Percentiles rank a stretch among this genome's conserved stretches.
These are phyloP conservation scores for Camponotus vicinus DNA, from an alignment of 1,140 invertebrate species.

Conservation along the genomic window DNA sequence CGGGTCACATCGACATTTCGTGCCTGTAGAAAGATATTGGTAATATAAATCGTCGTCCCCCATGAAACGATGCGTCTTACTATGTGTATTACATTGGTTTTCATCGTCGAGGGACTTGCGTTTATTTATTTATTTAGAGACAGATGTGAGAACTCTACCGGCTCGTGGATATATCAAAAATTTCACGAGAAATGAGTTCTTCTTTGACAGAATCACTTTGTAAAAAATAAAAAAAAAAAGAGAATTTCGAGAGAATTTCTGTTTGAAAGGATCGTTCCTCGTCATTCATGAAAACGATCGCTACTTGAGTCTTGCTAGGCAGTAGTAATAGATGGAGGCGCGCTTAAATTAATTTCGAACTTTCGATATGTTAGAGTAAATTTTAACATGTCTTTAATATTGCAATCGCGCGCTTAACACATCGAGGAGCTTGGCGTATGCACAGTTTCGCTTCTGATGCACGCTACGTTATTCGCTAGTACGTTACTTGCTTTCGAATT, in stretches of 20 bases:
- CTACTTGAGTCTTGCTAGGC: slow-evolving; percentile 9
- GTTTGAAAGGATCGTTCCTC: background rate
- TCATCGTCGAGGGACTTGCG: slow-evolving; percentile 35
- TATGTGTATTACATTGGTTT: slow-evolving; percentile 38
- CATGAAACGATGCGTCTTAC: slow-evolving; percentile 31
- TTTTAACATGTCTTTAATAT: slow-evolving; percentile 57
- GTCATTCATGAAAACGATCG: slow-evolving; percentile 7
- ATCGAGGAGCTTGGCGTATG: slow-evolving; percentile 21
- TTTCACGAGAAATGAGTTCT: slow-evolving; percentile 19
- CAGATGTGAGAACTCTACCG: slow-evolving; percentile 25
- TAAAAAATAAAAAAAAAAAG: background rate
- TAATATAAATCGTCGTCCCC: slow-evolving; percentile 26
- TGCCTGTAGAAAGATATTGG: background rate
- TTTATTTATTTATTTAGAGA: slow-evolving; percentile 54
- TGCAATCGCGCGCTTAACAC: slow-evolving; percentile 49
- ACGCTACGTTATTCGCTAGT: slow-evolving; percentile 45
- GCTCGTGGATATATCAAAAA: slow-evolving; percentile 39
- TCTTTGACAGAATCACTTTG: background rate
- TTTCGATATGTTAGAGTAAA: slow-evolving; percentile 58
- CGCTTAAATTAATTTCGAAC: slow-evolving; percentile 52
- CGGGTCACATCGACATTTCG: background rate
- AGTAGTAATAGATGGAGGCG: slow-evolving; percentile 18
- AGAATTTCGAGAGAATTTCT: background rate
- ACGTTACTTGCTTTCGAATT: slow-evolving; percentile 48
- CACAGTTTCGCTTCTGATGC: slow-evolving; percentile 35